phyloP scores from a whole-genome alignment of 2,888 invertebrate genomes.

The Liposcelis brunnea region DNA sequence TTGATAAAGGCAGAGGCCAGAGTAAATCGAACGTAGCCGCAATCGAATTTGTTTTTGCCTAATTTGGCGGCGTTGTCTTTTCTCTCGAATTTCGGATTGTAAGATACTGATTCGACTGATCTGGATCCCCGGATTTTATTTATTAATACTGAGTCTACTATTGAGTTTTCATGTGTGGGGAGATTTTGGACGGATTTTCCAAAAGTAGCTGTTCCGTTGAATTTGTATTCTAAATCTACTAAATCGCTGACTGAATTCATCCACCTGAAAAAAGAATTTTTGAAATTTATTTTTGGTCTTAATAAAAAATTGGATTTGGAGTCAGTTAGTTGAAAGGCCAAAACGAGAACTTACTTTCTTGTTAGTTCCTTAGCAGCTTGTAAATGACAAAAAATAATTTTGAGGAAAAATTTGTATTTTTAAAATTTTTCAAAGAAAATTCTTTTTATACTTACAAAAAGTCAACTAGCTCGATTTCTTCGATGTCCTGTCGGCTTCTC shows the following conservation, averaged over 20 bases:
- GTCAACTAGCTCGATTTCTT: conserved; percentile 42
- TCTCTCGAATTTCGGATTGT: no score
- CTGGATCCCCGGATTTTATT: no score
- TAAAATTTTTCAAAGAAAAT: not conserved
- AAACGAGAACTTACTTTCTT: no score
- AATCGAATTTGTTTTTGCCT: not conserved
- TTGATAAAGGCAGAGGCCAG: conserved; percentile 47
- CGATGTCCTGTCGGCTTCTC: conserved; percentile 41
- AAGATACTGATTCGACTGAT: no score
- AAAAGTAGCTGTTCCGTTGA: conserved; percentile 12
- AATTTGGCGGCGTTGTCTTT: no score
- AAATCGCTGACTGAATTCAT: conserved; percentile 61
- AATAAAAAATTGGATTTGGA: not conserved
- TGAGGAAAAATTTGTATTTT: no score
- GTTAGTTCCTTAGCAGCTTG: no score
- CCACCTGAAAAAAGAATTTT: conserved; percentile 28
- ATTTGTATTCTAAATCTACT: conserved; percentile 42
- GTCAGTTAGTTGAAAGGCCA: not conserved
- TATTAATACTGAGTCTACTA: no score
- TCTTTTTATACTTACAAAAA: conserved; percentile 32
- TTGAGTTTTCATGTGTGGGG: no score
- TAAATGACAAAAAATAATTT: no score
- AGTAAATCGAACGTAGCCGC: conserved; percentile 11
- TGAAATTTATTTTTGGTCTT: no score
- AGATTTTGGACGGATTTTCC: no score